These are phyloP conservation scores for Pseudoips prasinana DNA, from an alignment of 2,888 invertebrate species.

Conservation along the genomic window DNA sequence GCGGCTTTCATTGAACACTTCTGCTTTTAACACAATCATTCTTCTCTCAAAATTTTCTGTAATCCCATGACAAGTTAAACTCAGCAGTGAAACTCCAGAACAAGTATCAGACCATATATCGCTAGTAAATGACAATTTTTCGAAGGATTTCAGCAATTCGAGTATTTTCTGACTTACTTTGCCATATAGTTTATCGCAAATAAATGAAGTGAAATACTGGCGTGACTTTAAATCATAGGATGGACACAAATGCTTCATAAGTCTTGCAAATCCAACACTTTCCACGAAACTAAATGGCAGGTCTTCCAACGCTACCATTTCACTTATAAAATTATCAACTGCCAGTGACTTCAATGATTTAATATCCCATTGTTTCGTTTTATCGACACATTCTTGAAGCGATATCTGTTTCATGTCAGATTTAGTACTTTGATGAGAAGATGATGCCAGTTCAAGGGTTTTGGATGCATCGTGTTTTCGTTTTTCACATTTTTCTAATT, in stretches of 20 bases:
- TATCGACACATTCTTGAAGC: conserved; percentile 3
- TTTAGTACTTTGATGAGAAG: conserved; percentile 10
- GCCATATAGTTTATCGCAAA: conserved; percentile 23
- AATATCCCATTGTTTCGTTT: conserved; percentile 12
- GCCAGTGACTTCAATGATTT: conserved; percentile 9
- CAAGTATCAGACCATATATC: conserved; percentile 20
- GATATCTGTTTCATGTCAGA: conserved; percentile 9
- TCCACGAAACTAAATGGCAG: conserved; percentile 26
- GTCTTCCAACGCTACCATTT: conserved; percentile 24
- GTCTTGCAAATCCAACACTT: conserved; percentile 21
- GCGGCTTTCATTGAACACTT: conserved; percentile 7
- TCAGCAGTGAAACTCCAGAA: conserved; percentile 14
- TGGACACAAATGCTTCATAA: conserved; percentile 19
- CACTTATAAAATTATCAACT: conserved; percentile 7
- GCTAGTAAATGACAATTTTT: conserved; percentile 21
- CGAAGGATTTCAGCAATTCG: conserved; percentile 23
- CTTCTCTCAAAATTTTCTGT: conserved; percentile 7
- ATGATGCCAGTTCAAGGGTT: conserved; percentile 13
- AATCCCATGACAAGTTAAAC: conserved; percentile 16
- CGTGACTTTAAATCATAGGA: conserved; percentile 25
- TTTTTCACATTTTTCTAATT: conserved; percentile 11
- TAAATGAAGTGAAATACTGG: conserved; percentile 21
- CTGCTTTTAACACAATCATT: conserved; percentile 11
- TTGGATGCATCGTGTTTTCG: conserved; percentile 8
- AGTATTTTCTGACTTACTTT: conserved; percentile 19